Percentiles rank a stretch among this genome's conserved stretches.
These are phyloP conservation scores for Periophthalmodon schlosseri DNA, from an alignment of 2,113 vertebrate species.

Conservation along the genomic window DNA sequence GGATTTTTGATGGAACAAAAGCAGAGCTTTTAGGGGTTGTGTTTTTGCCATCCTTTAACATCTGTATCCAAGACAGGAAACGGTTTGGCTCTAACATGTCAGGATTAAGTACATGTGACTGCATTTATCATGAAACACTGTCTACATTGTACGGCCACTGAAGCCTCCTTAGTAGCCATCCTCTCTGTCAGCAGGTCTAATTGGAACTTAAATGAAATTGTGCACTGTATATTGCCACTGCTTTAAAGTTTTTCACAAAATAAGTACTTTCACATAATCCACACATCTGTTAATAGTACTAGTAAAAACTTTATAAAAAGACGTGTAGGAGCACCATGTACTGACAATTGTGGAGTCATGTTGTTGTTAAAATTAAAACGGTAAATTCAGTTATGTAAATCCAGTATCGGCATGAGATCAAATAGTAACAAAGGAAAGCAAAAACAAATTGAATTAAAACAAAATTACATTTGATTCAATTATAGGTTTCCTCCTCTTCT, in stretches of 20 bases:
- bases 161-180: background rate
- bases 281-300: background rate
- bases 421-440: background rate
- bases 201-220: background rate
- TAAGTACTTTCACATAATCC: background rate
- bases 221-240: background rate
- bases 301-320: background rate
- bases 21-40: background rate
- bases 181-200: background rate
- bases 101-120: background rate
- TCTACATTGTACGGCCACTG: background rate
- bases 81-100: conserved; percentile 4
- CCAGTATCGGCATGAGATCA: too few species aligned
- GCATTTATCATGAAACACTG: conserved; percentile 9
- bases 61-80: background rate
- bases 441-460: background rate
- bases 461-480: background rate
- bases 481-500: conserved; percentile 13
- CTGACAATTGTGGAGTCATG: background rate
- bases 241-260: background rate
- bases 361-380: background rate
- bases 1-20: background rate
- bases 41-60: background rate
- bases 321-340: background rate
- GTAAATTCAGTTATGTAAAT: too few species aligned